phyloP scores from a whole-genome alignment of 2,888 invertebrate species.

The Orgyia antiqua region DNA sequence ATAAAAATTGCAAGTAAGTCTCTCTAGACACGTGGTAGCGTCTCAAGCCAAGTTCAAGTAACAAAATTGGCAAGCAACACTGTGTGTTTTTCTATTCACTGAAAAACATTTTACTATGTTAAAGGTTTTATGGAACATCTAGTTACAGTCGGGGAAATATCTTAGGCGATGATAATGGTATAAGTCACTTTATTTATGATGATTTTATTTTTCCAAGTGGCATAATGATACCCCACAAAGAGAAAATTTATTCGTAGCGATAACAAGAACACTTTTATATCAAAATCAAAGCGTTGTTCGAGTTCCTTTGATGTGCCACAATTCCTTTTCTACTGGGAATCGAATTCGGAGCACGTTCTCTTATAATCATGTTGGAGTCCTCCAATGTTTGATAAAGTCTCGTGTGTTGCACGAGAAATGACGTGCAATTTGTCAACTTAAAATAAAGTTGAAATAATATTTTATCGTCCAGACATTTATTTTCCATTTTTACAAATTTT shows the following conservation, averaged over 20 bases:
- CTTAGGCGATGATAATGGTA: no score
- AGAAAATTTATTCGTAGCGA: constrained; percentile 46
- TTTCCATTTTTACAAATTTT: constrained; percentile 1
- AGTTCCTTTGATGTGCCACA: constrained; percentile 65
- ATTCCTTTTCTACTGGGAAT: constrained; percentile 46
- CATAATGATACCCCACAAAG: constrained; percentile 40
- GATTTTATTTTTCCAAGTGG: no score
- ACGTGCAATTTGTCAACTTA: constrained; percentile 45
- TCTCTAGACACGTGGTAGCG: no score
- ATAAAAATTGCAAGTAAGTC: no score
- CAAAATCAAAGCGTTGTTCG: constrained; percentile 63
- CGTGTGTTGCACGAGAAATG: constrained; percentile 61
- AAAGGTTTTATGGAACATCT: no score
- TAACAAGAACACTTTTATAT: constrained; percentile 64
- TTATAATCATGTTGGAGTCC: constrained; percentile 74
- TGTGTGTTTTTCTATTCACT: no score
- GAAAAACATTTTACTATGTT: no score
- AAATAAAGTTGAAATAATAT: constrained; percentile 33
- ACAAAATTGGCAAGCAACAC: no score
- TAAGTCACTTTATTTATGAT: no score
- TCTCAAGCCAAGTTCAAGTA: no score
- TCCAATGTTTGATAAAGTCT: constrained; percentile 71
- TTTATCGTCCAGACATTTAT: not conserved
- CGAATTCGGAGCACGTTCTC: constrained; percentile 66
- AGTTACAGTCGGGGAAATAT: no score